phyloP scores from a whole-genome alignment of 2,888 invertebrate genomes.

The Pedicia rivosa region DNA sequence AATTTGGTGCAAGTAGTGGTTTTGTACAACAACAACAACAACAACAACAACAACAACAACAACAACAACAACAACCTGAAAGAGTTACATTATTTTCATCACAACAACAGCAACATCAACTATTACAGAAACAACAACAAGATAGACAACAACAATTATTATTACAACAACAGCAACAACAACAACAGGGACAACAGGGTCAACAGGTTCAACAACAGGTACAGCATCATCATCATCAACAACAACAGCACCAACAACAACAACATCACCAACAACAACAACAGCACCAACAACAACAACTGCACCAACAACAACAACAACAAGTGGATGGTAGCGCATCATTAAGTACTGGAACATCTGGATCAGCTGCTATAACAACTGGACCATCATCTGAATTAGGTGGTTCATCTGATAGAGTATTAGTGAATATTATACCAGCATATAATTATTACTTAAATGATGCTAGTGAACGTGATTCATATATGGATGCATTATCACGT shows the following conservation, averaged over 20 bases:
- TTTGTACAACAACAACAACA: no score
- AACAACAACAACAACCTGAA: no score
- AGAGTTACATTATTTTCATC: no score
- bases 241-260: neutral
- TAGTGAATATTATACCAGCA: slow-evolving; percentile 3
- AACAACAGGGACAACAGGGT: neutral
- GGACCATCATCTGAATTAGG: no score
- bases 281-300: neutral
- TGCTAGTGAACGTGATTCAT: slow-evolving; percentile 1
- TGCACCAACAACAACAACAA: neutral
- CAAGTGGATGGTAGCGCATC: neutral
- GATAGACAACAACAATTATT: neutral
- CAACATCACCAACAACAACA: neutral
- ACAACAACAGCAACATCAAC: neutral
- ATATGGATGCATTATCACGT: neutral
- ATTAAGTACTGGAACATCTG: neutral
- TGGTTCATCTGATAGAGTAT: neutral
- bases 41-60: no score
- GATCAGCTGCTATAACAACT: neutral
- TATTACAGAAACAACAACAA: neutral
- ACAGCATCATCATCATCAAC: neutral
- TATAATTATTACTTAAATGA: slow-evolving; percentile 3
- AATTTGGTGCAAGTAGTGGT: no score
- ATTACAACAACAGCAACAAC: neutral
- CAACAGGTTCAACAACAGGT: neutral